Percentiles rank a stretch among this genome's conserved stretches.
phyloP scores from a whole-genome alignment of 2,888 invertebrate genomes.

The Parochlus steinenii region DNA sequence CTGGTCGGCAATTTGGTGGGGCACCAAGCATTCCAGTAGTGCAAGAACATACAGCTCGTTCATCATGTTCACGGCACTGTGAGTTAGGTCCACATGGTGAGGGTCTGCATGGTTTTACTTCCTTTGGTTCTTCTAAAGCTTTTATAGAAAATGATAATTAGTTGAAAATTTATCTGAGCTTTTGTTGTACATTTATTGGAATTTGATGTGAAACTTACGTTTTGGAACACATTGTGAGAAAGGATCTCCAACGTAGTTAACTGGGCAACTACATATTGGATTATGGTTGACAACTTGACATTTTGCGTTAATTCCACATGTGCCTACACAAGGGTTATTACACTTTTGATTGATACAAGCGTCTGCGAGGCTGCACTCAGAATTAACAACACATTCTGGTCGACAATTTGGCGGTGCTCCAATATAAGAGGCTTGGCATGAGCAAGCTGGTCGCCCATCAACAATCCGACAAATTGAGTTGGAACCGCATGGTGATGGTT shows the following conservation, averaged over 20 bases:
- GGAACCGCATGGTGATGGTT: constrained; percentile 62
- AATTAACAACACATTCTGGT: constrained; percentile 62
- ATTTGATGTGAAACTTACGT: constrained; percentile 21
- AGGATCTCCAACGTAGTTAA: constrained; percentile 56
- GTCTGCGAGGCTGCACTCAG: constrained; percentile 56
- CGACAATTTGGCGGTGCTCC: constrained; percentile 62
- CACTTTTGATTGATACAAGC: constrained; percentile 67
- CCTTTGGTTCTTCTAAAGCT: constrained; percentile 31
- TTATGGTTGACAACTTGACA: constrained; percentile 68
- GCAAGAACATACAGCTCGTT: constrained; percentile 59
- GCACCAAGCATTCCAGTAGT: constrained; percentile 54
- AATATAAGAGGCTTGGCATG: constrained; percentile 52
- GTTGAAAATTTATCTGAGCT: no score
- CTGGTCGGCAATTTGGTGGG: constrained; percentile 62
- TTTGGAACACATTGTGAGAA: constrained; percentile 45
- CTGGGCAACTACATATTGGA: constrained; percentile 58
- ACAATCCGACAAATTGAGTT: constrained; percentile 57
- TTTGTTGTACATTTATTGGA: constrained; percentile 4
- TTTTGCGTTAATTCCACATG: constrained; percentile 58
- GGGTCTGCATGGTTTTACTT: constrained; percentile 46
- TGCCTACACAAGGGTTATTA: constrained; percentile 56
- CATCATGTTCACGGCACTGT: constrained; percentile 49
- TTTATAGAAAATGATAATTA: constrained; percentile 15
- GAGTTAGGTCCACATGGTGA: constrained; percentile 64
- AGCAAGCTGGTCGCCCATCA: constrained; percentile 58